These are phyloP conservation scores for Champsocephalus esox DNA, from an alignment of 2,797 vertebrate genomes.

Conservation along the genomic window DNA sequence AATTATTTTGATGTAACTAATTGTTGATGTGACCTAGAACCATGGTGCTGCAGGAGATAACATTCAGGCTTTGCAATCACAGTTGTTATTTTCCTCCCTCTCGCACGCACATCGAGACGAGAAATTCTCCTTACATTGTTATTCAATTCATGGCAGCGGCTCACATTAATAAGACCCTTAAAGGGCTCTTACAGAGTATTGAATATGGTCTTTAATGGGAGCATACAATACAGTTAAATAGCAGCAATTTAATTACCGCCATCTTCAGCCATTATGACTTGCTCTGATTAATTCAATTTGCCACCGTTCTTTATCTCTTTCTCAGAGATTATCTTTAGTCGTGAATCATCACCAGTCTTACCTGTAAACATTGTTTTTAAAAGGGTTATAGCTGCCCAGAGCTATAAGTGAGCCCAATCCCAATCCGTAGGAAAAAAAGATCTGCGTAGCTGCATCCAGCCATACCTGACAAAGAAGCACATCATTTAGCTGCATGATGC, in stretches of 20 bases:
- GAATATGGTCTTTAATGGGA: constrained; percentile 27
- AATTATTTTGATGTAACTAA: constrained; percentile 64
- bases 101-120: constrained; percentile 27
- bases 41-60: constrained; percentile 55
- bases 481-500: constrained; percentile 37
- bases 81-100: constrained; percentile 25
- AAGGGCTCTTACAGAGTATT: constrained; percentile 31
- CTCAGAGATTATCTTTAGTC: constrained; percentile 25
- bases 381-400: constrained; percentile 98
- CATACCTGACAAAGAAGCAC: constrained; percentile 88
- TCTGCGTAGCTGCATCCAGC: constrained; percentile 98
- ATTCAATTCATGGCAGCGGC: constrained; percentile 40
- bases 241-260: constrained; percentile 40
- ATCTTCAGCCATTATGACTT: constrained; percentile 29
- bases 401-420: constrained; percentile 97
- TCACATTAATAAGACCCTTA: constrained; percentile 47
- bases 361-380: constrained; percentile 99
- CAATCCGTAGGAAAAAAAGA: constrained; percentile 98
- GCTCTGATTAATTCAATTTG: constrained; percentile 19
- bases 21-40: constrained; percentile 70
- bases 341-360: constrained; percentile 69
- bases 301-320: not conserved
- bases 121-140: constrained; percentile 37
- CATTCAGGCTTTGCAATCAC: constrained; percentile 46
- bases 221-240: constrained; percentile 14